Conservation (phyloP, 2,888 invertebrate genomes). For the Synanthedon andrenaeformis region DNA sequence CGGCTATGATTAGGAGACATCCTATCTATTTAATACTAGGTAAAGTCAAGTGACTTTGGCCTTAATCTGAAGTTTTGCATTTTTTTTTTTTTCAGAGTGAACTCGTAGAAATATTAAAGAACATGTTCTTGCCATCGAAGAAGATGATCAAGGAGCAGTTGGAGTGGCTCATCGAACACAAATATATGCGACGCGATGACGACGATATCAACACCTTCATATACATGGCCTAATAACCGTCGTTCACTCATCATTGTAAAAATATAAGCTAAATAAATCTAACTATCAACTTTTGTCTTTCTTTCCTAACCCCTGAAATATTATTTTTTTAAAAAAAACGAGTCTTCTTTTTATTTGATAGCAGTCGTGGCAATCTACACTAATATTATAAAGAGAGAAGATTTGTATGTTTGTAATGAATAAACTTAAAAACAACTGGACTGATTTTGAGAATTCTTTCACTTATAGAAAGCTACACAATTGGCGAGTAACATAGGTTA, state of each 20-base stretch:
- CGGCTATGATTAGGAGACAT: no score
- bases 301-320: neutral
- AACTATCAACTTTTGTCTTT: neutral
- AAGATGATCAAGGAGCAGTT: conserved; percentile 99
- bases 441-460: no score
- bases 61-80: neutral
- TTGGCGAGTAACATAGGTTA: no score
- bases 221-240: conserved; percentile 85
- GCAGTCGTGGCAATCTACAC: no score
- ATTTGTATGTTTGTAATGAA: no score
- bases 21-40: neutral
- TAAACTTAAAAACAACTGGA: no score
- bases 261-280: neutral
- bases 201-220: conserved; percentile 98
- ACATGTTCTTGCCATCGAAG: conserved; percentile 99
- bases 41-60: neutral
- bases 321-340: neutral
- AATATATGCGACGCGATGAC: conserved; percentile 96
- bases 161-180: conserved; percentile 99
- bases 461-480: no score
- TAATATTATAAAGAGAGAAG: no score
- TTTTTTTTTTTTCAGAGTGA: conserved; percentile 75
- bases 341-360: no score
- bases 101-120: conserved; percentile 96
- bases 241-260: conserved; percentile 4